Conservation (phyloP, 2,113 vertebrate species). For the Gorsachius goisagi region DNA sequence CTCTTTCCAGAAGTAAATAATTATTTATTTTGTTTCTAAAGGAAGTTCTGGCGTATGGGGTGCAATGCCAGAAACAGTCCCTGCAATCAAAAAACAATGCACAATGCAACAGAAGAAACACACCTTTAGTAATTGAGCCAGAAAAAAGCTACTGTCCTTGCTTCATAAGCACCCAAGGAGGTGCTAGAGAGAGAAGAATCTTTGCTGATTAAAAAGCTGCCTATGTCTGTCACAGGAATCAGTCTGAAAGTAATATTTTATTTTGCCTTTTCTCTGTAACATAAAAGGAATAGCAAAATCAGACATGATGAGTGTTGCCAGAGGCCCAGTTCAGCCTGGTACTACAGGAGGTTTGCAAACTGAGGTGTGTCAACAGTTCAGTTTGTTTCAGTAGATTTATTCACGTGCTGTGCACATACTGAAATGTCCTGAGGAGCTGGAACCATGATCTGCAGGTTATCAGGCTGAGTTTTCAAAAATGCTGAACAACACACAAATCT, state of each 20-base stretch:
- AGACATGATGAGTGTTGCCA: not conserved
- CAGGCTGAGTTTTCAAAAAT: not conserved
- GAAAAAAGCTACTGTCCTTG: not conserved
- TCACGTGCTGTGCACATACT: rapidly evolving
- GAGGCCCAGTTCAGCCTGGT: not conserved
- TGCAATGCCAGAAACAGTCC: not conserved
- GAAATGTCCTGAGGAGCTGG: not conserved
- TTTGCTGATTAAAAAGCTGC: not conserved
- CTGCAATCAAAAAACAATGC: not conserved
- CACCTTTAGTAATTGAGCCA: not conserved
- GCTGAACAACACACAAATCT: not conserved
- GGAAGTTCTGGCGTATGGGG: not conserved
- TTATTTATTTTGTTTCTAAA: not conserved
- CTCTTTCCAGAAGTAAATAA: not conserved
- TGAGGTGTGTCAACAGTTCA: not conserved
- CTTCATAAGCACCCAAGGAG: not conserved
- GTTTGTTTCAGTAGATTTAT: not conserved
- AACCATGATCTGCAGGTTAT: not conserved
- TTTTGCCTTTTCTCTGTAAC: not conserved
- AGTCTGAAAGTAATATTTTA: not conserved
- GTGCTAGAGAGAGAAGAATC: not conserved
- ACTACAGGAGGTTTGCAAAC: not conserved
- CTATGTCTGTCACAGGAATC: not conserved
- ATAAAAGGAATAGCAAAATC: not conserved
- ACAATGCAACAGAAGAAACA: not conserved